Conservation (phyloP, 2,113 vertebrate species). For the Cinclus mexicanus region DNA sequence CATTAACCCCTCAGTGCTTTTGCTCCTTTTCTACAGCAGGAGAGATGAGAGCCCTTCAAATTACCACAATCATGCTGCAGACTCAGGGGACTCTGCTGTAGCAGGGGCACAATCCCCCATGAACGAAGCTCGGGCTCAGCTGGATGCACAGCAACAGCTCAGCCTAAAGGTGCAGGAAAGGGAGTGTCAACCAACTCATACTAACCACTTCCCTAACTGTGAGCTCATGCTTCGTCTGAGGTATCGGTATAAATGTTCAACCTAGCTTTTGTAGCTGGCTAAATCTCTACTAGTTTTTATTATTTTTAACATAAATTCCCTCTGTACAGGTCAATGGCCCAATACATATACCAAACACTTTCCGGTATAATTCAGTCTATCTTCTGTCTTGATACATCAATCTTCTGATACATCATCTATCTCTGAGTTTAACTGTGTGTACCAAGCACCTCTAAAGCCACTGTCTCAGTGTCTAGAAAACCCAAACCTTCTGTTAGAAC, state of each 20-base stretch:
- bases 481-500: not conserved
- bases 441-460: not conserved
- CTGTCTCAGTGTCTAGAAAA: not conserved
- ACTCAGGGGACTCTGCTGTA: fast-evolving
- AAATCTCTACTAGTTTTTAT: not conserved
- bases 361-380: not conserved
- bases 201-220: not conserved
- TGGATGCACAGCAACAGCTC: not conserved
- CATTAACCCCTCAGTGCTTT: not conserved
- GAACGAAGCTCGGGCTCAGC: not conserved
- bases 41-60: not conserved
- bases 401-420: not conserved
- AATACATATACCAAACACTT: not conserved
- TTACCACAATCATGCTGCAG: fast-evolving
- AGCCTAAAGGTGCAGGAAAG: not conserved
- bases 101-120: not conserved
- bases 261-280: not conserved
- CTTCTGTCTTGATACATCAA: not conserved
- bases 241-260: not conserved
- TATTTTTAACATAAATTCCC: not conserved
- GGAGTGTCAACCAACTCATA: not conserved
- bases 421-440: not conserved
- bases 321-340: not conserved
- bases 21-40: not conserved
- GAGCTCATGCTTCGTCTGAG: not conserved